Evolutionary conservation across 2,797 vertebrate species (phyloP).

Genomic region (Mormyrus hasselquistii): DNA sequence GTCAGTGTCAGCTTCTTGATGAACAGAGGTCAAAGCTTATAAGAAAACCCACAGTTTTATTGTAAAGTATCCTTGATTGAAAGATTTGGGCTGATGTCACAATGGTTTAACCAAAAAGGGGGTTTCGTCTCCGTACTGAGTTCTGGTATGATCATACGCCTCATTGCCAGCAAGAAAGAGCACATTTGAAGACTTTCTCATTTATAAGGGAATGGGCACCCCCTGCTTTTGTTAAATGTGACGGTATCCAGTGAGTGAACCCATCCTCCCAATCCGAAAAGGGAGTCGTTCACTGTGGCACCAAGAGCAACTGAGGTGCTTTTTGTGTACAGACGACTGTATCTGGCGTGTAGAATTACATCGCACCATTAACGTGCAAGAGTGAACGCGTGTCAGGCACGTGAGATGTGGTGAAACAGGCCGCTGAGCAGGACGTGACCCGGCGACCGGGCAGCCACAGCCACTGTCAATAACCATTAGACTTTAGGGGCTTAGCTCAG

Average conservation of each 20-base stretch:
- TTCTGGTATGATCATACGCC: background rate
- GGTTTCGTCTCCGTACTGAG: background rate
- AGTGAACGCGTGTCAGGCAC: slow-evolving; percentile 36
- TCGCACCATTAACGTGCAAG: slow-evolving; percentile 42
- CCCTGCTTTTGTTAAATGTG: background rate
- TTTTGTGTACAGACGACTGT: slow-evolving; percentile 40
- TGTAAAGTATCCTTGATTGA: background rate
- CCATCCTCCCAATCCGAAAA: background rate
- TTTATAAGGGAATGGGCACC: background rate
- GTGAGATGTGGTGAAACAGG: slow-evolving; percentile 62
- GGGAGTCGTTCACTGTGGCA: background rate
- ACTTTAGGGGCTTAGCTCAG: slow-evolving; percentile 60
- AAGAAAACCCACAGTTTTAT: slow-evolving; percentile 21
- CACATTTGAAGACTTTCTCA: background rate
- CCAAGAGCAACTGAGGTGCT: background rate
- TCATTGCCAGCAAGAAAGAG: background rate
- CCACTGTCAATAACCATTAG: slow-evolving; percentile 72
- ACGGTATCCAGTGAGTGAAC: background rate
- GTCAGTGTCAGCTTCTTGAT: slow-evolving; percentile 47
- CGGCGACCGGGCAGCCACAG: slow-evolving; percentile 69
- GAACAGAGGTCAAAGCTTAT: slow-evolving; percentile 48
- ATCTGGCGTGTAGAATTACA: slow-evolving; percentile 42
- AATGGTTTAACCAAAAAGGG: background rate
- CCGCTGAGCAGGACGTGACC: slow-evolving; percentile 68
- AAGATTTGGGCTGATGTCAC: background rate